Base-by-base conservation (phyloP, 2,888 invertebrate species). In the Philopedon plagiatum region DNA sequence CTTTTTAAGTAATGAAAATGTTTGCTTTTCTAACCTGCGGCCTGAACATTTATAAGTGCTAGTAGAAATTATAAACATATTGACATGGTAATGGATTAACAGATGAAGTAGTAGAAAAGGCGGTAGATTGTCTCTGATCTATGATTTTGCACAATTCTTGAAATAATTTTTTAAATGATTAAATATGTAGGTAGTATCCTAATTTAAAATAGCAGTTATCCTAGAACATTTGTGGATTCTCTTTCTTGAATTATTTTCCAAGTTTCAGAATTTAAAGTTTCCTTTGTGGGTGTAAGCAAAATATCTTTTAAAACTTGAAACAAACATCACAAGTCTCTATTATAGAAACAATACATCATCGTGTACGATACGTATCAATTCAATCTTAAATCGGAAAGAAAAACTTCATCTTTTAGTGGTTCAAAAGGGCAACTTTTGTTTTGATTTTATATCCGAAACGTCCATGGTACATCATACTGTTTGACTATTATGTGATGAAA, bases 401-500 rank as follows among this genome's bases (percentile, higher is more conserved):
- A 46, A 66, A 41, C 18, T 44, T 29, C 8, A 44, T 19, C 15
- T 44, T 26, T 46, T 13, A 8, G 18, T 11, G n/a, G n/a, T n/a
- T n/a, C 26, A 23, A 18, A 8, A 8, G n/a, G n/a, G 7, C 57
- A 58, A 58, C 34, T 21, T 58, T 58, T 37, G 32, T 32, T 21
- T 9, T 32, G 58, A 57, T 58, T 66, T 66, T 58, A 29, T 39
- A 34, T 49, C n/a, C 23, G 21, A 29, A 54, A 64, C 19, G 23
- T 39, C 11, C 13, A 11, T 18, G 57, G 37, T 37, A 44, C 46
- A 66, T 66, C 58, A 21, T 34, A 23, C 15, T 58, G 46, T 32
- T 29, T 66, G 58, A 32, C 26, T 58, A 58, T 66, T 66, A 58
- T 60, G 66, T 58, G 66, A 66, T 56, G 57, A 57, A 65, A 65